These are phyloP conservation scores for Brachynemurus nebulosus DNA, from an alignment of 2,888 invertebrate species.

Conservation along the genomic window DNA sequence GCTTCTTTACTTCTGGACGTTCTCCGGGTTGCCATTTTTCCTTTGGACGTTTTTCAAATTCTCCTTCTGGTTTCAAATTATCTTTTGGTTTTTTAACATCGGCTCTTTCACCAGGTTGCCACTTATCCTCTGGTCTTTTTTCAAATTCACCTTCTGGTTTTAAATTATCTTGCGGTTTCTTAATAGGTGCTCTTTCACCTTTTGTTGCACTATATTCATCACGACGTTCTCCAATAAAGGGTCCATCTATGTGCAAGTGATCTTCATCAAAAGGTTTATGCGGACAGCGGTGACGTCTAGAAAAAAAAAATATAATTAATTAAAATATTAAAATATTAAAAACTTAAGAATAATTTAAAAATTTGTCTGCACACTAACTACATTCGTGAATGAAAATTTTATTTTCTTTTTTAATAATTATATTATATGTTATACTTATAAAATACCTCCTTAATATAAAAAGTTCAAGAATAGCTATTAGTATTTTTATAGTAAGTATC, in stretches of 20 bases:
- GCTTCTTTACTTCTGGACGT: slow-evolving; percentile 31
- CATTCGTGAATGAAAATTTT: too few relatives aligned
- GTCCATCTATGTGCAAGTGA: slow-evolving; percentile 56
- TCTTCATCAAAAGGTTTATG: slow-evolving; percentile 44
- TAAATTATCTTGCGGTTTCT: slow-evolving; percentile 34
- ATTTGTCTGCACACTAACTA: too few relatives aligned
- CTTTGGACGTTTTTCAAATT: slow-evolving; percentile 35
- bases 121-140: slow-evolving; percentile 30
- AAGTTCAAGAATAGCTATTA: too few relatives aligned
- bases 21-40: slow-evolving; percentile 30
- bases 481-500: too few relatives aligned
- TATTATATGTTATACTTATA: too few relatives aligned
- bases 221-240: slow-evolving; percentile 36
- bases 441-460: too few relatives aligned
- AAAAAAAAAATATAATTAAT: slow-evolving; percentile 21
- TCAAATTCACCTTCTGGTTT: slow-evolving; percentile 41
- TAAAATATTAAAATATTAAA: neutral
- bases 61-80: slow-evolving; percentile 47
- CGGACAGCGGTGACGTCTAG: slow-evolving; percentile 71
- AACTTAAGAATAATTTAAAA: too few relatives aligned
- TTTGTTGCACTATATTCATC: slow-evolving; percentile 34
- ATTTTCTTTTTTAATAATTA: too few relatives aligned
- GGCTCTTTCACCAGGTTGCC: slow-evolving; percentile 36
- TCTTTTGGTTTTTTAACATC: slow-evolving; percentile 42
- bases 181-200: slow-evolving; percentile 34